Base-by-base conservation (phyloP, 2,113 vertebrate genomes). In the Benitochromis conjunctus region DNA sequence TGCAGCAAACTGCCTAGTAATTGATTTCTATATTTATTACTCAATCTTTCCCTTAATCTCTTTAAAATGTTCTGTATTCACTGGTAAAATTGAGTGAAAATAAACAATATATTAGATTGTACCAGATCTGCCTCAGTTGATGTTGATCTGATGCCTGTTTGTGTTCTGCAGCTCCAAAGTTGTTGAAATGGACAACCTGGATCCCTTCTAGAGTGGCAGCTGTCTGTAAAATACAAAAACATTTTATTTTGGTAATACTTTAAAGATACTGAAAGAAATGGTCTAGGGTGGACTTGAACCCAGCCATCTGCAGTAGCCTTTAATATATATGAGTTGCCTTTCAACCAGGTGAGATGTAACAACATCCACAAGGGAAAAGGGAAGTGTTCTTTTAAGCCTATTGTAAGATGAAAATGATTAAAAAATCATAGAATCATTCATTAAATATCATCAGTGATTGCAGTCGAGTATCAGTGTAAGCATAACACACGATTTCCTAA, bases 101-200 rank as follows among this genome's bases (percentile, higher is more conserved):
- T 92, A 57, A 91, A 91, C 87, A 88, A 92, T 87, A 64, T 34
- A 86, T 82, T 71, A 82, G 74, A 87, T 24, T 80, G 11, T 80
- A 90, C 81, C 77, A 54, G 14, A 89, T 77, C 62, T 69, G 80
- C 54, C 69, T 83, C 54, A 24, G 54, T 24, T 24, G 10, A 46
- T 10, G 66, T 34, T 87, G 81, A 85, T 80, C 87, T 43, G 74
- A 91, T 82, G 64, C 76, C 31, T 51, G 26, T 53, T 31, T 51
- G 26, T 51, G 5, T 48, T 53, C 8, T 54, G 13, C 6, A 48
- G 43, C 43, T 48, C 13, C 43, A 48, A 12, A 48, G 4, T 19
- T 7, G 19, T 76, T 76, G 43, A 12, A 76, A 31, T 19, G 24
- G 24, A 26, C 43, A n/a, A 51, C 19, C 69, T 51, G 46, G 2